Evolutionary conservation across 2,797 vertebrate genomes (phyloP).

Genomic region (Peromyscus eremicus): DNA sequence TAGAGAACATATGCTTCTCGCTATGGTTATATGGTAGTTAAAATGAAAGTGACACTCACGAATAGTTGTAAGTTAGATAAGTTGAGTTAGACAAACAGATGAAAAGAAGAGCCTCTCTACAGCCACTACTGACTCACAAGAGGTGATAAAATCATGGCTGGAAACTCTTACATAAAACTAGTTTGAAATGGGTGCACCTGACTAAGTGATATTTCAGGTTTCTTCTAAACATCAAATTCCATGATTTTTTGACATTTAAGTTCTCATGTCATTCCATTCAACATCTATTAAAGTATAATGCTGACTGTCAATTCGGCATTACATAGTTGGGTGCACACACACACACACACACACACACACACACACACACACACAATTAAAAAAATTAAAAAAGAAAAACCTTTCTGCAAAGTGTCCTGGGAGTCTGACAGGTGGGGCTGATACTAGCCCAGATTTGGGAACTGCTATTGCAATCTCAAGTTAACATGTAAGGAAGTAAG

Average conservation of each 20-base stretch:
- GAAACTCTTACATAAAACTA: constrained; percentile 22
- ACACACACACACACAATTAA: neutral
- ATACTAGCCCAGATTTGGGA: constrained; percentile 71
- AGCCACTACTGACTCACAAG: neutral
- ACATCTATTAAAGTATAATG: constrained; percentile 15
- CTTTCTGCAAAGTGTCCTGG: constrained; percentile 19
- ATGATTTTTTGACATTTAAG: constrained; percentile 12
- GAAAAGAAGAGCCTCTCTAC: neutral
- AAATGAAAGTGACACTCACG: constrained; percentile 38
- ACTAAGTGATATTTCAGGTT: constrained; percentile 4
- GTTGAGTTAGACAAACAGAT: neutral
- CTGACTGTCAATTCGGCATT: neutral
- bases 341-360: neutral
- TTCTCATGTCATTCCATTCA: neutral
- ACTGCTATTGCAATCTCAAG: constrained; percentile 65
- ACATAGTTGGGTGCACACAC: neutral
- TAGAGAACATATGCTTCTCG: constrained; percentile 23
- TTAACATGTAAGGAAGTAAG: constrained; percentile 62
- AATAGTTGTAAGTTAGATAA: neutral
- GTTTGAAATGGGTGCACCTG: neutral
- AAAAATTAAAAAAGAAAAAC: neutral
- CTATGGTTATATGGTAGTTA: neutral
- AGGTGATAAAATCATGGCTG: constrained; percentile 37
- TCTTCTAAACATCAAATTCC: constrained; percentile 46
- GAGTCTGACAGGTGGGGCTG: constrained; percentile 55